Evolutionary conservation across 35 echinoderm and acorn worm genomes (phyloP), one percentile per base, ranked within the genome.

Genomic region (Apostichopus japonicus): DNA sequence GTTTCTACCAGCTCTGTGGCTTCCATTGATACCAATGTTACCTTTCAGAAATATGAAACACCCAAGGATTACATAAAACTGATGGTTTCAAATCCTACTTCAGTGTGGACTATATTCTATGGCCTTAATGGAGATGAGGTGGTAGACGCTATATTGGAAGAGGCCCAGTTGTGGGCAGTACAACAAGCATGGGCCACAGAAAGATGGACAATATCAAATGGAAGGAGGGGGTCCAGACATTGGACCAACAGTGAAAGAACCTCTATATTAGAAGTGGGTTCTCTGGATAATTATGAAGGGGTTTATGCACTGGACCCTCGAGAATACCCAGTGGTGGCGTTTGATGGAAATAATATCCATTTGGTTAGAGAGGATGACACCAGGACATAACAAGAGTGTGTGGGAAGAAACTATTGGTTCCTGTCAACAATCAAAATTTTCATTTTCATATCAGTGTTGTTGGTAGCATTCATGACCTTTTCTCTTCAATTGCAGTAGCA

Each of bases 321-420:
- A 54, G 61, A 82, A 11, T 94, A 95, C 84, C 97, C 97, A 62
- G 93, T 92, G 33, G 92, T 96, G 72, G 97, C 97, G 6, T 96
- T 96, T 87, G 97, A 99, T 86, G 95, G 97, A 4, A 99, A 99
- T 84, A 93, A 92, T 77, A 96, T 99, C 24, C 91, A 80, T 84
- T 92, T 99, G 53, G 86, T 94, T 24, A 79, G 55, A 17, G 23
- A 77, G 58, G 77, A 79, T 93, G 92, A 87, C 87, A 8, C 15
- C 54, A 82, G 79, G 44, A 54, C 44, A 56, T 52, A 82, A 16
- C 21, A 44, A 78, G 5, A 44, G 77, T 9, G 33, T 78, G 77
- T 9, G 77, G 77, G 33, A 24, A 4, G 77, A 44, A 44, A n/a
- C n/a, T n/a, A 84, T 92, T 99, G 53, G 86, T 94, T 24, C 27